Base-by-base conservation (phyloP, 2,888 invertebrate genomes). In the Lathronympha strigana region DNA sequence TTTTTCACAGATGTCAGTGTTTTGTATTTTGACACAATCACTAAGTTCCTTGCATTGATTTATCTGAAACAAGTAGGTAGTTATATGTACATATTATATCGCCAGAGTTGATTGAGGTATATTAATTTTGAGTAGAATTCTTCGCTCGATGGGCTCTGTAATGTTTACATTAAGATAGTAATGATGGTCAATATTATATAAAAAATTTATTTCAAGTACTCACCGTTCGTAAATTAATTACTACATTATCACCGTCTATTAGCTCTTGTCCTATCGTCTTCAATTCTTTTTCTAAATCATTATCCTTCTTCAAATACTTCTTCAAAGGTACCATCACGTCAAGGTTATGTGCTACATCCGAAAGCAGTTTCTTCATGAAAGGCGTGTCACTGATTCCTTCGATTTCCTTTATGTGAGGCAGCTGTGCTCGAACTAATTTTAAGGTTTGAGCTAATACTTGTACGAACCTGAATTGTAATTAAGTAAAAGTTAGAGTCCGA, bases 381-480 rank as follows among this genome's bases (percentile, higher is more conserved):
- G 76, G 72, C 0, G 86, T 68, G 0, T 81, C 72, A 15, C 69
- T 81, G 58, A 92, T 75, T 0, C 90, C 90, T 0, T 79, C 78
- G 0, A 91, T 75, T 54, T 88, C 84, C 49, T 84, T 82, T 0
- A 92, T 68, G 66, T 92, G 85, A 0, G 88, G 88, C 0, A 88
- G 54, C 45, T 87, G 81, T 0, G 88, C 81, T 63, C 82, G 74
- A 1, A 92, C 67, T 0, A 92, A 71, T 45, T 78, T 82, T 0
- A 79, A 67, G 0, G 86, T 82, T 28, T 80, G 76, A 0, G 87
- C 74, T 9, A 88, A 54, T 1, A 90, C 82, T 71, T 80, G 79
- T 0, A 80, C 67, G 21, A 87, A 80, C 57, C 91, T 91, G 74
- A 4, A 36, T 50, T 4, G 15, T 3, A 5, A 1, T 28, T 31